phyloP scores from a whole-genome alignment of 2,797 vertebrate species.

The Iguana delicatissima region DNA sequence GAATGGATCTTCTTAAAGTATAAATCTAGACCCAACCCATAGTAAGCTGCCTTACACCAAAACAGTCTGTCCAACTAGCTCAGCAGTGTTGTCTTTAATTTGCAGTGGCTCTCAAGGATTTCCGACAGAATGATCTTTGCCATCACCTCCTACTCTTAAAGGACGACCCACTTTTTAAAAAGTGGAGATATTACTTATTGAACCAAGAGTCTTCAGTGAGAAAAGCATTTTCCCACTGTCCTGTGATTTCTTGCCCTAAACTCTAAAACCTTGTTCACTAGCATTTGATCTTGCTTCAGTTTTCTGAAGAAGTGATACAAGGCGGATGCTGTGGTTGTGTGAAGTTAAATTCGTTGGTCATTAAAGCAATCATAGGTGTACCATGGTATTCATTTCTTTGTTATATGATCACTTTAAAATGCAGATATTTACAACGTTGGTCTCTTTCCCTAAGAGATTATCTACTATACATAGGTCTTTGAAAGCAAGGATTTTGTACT shows the following conservation, averaged over 20 bases:
- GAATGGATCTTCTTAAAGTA: too few relatives aligned
- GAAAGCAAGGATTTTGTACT: constrained; percentile 27
- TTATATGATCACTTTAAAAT: not conserved
- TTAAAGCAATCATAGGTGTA: not conserved
- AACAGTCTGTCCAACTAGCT: not conserved
- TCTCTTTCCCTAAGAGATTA: not conserved
- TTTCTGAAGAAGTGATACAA: not conserved
- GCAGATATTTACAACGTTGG: constrained; percentile 14
- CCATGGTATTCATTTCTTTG: constrained; percentile 1
- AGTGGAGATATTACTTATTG: not conserved
- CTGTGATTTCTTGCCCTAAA: not conserved
- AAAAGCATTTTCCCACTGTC: not conserved
- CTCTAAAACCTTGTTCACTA: not conserved
- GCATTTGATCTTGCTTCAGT: not conserved
- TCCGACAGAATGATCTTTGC: not conserved
- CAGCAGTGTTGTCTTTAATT: not conserved
- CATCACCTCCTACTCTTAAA: not conserved
- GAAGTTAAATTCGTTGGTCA: not conserved
- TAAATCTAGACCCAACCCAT: too few relatives aligned
- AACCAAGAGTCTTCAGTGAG: not conserved
- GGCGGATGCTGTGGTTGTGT: not conserved
- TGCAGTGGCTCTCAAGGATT: not conserved
- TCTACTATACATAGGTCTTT: constrained; percentile 13
- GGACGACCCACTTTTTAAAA: not conserved
- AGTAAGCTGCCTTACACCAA: not conserved